Base-by-base conservation (phyloP, 2,113 vertebrate genomes). In the Antennarius striatus region DNA sequence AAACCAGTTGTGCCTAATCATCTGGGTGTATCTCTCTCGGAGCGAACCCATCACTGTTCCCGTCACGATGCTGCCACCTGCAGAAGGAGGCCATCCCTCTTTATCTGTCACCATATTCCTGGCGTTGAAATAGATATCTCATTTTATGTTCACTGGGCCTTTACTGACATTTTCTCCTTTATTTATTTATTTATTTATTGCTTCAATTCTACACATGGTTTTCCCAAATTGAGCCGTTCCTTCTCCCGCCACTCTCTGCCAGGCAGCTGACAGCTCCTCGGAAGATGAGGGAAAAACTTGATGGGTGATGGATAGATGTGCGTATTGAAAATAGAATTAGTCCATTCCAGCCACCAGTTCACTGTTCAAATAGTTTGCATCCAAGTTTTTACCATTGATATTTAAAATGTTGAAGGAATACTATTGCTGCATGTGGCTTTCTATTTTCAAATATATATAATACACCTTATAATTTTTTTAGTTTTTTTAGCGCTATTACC, bases 41-140 rank as follows among this genome's bases (percentile, higher is more conserved):
- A 17, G 42, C 7, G 11, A 43, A 11, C 11, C 3, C 42, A 43
- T 43, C 42, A 11, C 42, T 11, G 11, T 43, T 10, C 42, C 42
- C 11, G 11, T 43, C 42, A 43, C 11, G 42, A 43, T 43, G 11
- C 11, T 10, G 42, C 42, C 42, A 11, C 72, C 60, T 28, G 48
- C 69, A 28, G n/a, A 57, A 56, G 52, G 74, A 65, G 55, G 30
- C 50, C 52, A 15, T 6, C 56, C 28, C 30, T 63, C 49, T 82
- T 68, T 64, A 72, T 66, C 81, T 84, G 75, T 86, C 84, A 75
- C 47, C 16, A 9, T 66, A 76, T 75, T 49, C 66, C 66, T 77
- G 50, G 65, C 67, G 66, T 79, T 79, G 61, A 82, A 88, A 88
- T 76, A 58, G 73, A 73, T 85, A 79, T 84, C 72, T 86, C 79